A percentile compares a stretch with the other conserved stretches of the same genome.
Conservation (phyloP, 2,113 vertebrate genomes). For the Chunga burmeisteri region DNA sequence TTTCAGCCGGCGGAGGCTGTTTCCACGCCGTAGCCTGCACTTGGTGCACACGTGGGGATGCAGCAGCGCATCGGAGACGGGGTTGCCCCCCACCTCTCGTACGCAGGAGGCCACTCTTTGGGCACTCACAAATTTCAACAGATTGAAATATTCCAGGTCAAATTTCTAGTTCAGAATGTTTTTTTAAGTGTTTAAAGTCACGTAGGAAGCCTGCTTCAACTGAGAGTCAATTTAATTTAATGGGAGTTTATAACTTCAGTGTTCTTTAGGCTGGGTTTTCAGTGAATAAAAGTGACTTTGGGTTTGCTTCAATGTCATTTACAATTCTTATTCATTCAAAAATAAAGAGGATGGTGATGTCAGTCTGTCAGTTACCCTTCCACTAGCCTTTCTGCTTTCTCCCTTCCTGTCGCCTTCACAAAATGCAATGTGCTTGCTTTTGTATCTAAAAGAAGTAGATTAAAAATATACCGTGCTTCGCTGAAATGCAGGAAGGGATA, state of each 20-base stretch:
- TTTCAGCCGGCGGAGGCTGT: not conserved
- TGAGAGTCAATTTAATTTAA: not conserved
- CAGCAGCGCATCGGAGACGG: not conserved
- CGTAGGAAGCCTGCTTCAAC: not conserved
- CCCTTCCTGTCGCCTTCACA: not conserved
- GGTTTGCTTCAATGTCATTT: not conserved
- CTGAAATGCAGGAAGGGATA: not conserved
- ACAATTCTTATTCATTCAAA: not conserved
- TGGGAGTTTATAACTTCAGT: not conserved
- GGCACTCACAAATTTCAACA: not conserved
- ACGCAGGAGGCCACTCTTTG: not conserved
- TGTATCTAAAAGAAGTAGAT: not conserved
- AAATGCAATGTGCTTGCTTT: not conserved
- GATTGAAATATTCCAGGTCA: not conserved
- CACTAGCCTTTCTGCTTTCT: not conserved
- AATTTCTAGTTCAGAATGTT: not conserved
- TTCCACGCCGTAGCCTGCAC: not conserved
- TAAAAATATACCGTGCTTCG: not conserved
- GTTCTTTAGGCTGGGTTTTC: not conserved
- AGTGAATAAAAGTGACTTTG: not conserved
- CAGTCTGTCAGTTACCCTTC: not conserved
- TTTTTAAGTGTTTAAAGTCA: not conserved
- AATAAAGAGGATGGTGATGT: not conserved
- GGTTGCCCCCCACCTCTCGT: not conserved
- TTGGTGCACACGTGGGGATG: not conserved